Conservation (phyloP, 2,888 invertebrate species). For the Hoplodrina blanda region DNA sequence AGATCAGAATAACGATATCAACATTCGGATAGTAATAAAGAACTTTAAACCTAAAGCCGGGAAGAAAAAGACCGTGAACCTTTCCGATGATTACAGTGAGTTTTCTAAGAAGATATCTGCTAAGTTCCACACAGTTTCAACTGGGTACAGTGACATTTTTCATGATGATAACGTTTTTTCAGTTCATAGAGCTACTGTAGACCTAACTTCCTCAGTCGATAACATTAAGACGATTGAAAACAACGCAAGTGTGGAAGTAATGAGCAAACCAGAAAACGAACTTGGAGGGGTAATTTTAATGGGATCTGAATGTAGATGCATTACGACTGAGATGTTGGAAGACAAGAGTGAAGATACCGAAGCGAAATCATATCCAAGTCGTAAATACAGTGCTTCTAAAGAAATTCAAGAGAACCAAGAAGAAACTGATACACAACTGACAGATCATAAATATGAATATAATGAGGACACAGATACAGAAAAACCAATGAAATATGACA, state of each 20-base stretch:
- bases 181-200: constrained; percentile 73
- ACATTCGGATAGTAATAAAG: constrained; percentile 80
- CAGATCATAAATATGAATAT: constrained; percentile 49
- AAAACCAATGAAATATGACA: constrained; percentile 47
- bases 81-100: constrained; percentile 50
- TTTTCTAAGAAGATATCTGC: constrained; percentile 77
- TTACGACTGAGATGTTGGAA: constrained; percentile 32
- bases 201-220: constrained; percentile 70
- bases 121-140: constrained; percentile 81
- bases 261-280: constrained; percentile 20
- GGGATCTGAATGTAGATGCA: constrained; percentile 35
- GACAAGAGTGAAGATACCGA: constrained; percentile 31
- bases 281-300: constrained; percentile 10
- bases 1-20: constrained; percentile 77
- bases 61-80: constrained; percentile 46
- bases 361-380: constrained; percentile 33
- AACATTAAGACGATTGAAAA: constrained; percentile 48
- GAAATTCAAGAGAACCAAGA: constrained; percentile 42
- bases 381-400: constrained; percentile 24
- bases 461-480: constrained; percentile 56
- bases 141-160: constrained; percentile 73
- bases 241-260: constrained; percentile 34
- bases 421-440: constrained; percentile 44
- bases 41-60: constrained; percentile 71
- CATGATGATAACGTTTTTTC: constrained; percentile 70